These are phyloP conservation scores for Astropecten irregularis DNA, from an alignment of 53 echinoderm and acorn worm species.

Conservation along the genomic window DNA sequence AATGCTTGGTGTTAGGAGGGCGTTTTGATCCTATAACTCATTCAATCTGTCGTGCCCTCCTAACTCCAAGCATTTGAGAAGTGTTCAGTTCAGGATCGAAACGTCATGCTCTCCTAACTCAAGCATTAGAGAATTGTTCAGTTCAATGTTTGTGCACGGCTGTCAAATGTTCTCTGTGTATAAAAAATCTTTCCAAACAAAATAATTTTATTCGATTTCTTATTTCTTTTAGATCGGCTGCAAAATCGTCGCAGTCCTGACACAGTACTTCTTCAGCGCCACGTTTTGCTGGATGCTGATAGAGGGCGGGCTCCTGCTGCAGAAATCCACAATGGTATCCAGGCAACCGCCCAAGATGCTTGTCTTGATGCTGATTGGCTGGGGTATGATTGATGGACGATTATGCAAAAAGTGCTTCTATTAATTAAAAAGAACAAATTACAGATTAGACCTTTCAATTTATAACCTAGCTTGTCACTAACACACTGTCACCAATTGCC, in stretches of 20 bases:
- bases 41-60: too few species aligned
- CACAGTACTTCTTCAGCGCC: slow-evolving; percentile 31
- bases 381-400: slow-evolving; percentile 48
- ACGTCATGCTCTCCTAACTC: too few species aligned
- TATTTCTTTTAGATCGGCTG: not conserved
- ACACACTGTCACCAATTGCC: too few species aligned
- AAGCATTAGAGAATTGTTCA: too few species aligned
- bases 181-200: not conserved
- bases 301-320: slow-evolving; percentile 51
- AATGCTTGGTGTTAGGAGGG: too few species aligned
- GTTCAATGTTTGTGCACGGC: too few species aligned
- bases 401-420: too few species aligned
- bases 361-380: slow-evolving; percentile 37
- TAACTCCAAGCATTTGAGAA: too few species aligned
- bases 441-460: not conserved
- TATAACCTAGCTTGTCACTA: too few species aligned
- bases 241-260: not conserved
- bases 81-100: too few species aligned
- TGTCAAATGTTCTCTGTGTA: too few species aligned
- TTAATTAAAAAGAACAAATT: not conserved
- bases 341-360: slow-evolving; percentile 20
- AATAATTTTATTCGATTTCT: not conserved
- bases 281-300: slow-evolving; percentile 54
- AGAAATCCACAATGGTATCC: slow-evolving; percentile 26
- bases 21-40: too few species aligned